These are phyloP conservation scores for Amphiduros pacificus DNA, from an alignment of 2,888 invertebrate species.

Conservation along the genomic window DNA sequence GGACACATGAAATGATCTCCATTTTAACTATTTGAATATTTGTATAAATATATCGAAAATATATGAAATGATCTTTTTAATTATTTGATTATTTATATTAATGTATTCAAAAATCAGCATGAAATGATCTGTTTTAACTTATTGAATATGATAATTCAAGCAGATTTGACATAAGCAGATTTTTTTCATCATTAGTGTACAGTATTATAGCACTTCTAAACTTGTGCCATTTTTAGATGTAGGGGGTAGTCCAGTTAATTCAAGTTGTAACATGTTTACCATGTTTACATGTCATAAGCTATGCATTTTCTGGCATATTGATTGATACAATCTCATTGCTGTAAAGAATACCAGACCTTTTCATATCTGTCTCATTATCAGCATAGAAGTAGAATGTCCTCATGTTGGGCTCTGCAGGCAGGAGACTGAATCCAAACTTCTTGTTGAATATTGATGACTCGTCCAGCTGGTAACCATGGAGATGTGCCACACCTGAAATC, in stretches of 20 bases:
- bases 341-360: slow-evolving; percentile 69
- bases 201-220: neutral
- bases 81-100: neutral
- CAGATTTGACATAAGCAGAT: no score
- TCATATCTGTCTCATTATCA: slow-evolving; percentile 92
- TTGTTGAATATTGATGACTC: slow-evolving; percentile 76
- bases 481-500: slow-evolving; percentile 79
- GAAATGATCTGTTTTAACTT: no score
- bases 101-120: neutral
- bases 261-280: no score
- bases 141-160: no score
- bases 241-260: no score
- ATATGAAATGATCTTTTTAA: neutral
- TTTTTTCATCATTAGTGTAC: no score
- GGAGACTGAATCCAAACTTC: slow-evolving; percentile 87
- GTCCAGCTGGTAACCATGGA: slow-evolving; percentile 92
- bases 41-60: no score
- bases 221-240: neutral
- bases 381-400: slow-evolving; percentile 90
- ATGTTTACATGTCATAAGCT: no score
- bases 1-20: no score
- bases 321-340: neutral
- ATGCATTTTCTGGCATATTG: neutral
- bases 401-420: slow-evolving; percentile 84
- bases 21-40: no score